phyloP scores from a whole-genome alignment of 2,888 invertebrate genomes.

The Sympetrum striolatum region DNA sequence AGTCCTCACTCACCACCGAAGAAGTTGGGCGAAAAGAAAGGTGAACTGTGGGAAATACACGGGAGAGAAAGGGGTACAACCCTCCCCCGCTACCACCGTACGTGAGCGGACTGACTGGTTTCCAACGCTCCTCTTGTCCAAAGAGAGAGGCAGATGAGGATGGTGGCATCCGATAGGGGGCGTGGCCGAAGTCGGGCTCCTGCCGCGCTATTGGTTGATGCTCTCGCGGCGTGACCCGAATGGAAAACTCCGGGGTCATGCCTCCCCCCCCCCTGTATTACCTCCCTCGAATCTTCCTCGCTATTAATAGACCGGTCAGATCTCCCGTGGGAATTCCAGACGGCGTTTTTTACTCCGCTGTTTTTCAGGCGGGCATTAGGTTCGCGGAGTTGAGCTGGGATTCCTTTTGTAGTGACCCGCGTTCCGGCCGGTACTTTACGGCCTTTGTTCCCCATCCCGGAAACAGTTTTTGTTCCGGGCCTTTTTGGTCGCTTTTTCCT shows the following conservation, averaged over 20 bases:
- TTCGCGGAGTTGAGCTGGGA: not conserved
- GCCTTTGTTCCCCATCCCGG: not conserved
- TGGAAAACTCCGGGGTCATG: conserved; percentile 34
- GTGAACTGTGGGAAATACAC: no score
- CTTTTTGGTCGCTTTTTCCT: no score
- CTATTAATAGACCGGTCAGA: conserved; percentile 21
- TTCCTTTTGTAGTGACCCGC: not conserved
- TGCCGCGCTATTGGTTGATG: not conserved
- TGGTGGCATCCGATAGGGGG: not conserved
- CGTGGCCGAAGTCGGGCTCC: not conserved
- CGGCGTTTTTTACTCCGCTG: not conserved
- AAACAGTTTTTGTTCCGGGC: not conserved
- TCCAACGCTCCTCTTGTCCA: not conserved
- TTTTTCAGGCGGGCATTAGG: not conserved
- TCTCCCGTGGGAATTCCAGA: not conserved
- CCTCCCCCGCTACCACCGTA: not conserved
- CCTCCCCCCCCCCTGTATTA: not conserved
- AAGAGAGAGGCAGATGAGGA: not conserved
- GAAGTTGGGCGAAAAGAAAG: no score
- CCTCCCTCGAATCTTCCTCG: not conserved
- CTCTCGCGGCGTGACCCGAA: conserved; percentile 33
- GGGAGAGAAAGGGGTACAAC: not conserved
- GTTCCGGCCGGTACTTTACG: no score
- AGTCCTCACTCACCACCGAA: no score
- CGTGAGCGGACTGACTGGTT: conserved; percentile 18